Base-by-base conservation (phyloP, 1,140 invertebrate genomes). In the Sycobia sp. region DNA sequence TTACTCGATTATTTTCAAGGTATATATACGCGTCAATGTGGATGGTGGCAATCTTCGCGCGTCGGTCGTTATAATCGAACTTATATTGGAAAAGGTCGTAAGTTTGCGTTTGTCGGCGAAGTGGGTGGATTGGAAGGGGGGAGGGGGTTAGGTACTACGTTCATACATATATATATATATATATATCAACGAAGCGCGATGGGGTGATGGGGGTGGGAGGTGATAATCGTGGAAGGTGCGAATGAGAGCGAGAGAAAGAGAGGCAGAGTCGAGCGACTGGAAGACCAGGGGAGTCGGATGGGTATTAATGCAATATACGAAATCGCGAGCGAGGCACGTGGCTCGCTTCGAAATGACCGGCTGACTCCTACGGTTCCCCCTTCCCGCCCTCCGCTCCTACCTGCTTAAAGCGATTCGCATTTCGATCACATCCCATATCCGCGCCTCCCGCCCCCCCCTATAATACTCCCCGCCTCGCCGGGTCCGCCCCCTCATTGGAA, bases 271-370 rank as follows among this genome's bases (percentile, higher is more conserved):
- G 29, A 32, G 29, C 29, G 34, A 32, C 20, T n/a, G 36, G 22
- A 7, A 16, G 25, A 29, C n/a, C 3, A 1, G 4, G 29, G 18
- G 36, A 64, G 34, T 34, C 50, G 41, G 41, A 54, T n/a, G n/a
- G 56, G 60, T 41, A 55, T 72, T 75, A 74, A 71, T 69, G 67
- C 66, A 73, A 70, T 71, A 67, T 69, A 70, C 69, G 67, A 68
- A 70, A 73, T 69, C 71, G 69, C 58, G 38, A 29, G 69, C 58
- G 38, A 29, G 54, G 63, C 56, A 71, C 69, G 69, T 67, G 66
- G 68, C 51, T 56, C 65, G 65, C 67, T 59, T 69, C 29, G 62
- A 65, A 68, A 66, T 67, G 66, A 66, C 56, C 62, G 53, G 67
- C 65, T 71, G 70, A 71, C 68, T 69, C 56, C 38, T 54, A 68